Evolutionary conservation across 2,888 invertebrate species (phyloP), one percentile per base, ranked within the genome.

Genomic region (Drosophila neonasuta): DNA sequence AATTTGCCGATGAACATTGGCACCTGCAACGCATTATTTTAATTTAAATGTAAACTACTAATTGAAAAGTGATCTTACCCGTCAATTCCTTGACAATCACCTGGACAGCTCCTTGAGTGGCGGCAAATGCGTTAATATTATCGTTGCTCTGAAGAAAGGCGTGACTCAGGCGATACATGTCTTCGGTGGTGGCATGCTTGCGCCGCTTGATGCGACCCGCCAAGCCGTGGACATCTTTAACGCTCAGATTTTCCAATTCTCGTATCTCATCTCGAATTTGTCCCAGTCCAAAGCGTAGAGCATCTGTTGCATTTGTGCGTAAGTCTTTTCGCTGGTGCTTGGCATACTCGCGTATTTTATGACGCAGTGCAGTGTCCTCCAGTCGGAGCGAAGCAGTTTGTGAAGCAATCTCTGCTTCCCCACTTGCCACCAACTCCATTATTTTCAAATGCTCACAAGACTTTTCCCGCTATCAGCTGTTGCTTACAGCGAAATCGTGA

Each of bases 71-170:
- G 1, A 7, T 10, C 20, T n/a, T 10, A 88, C 91, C 90, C 9
- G 90, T 90, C 0, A 91, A 65, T 30, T 90, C 91, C 61, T 91
- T 91, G 0, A 90, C 76, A 2, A 91, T 41, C 0, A 90, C 86
- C 60, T 90, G 89, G 2, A 88, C 70, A 0, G 90, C 90, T 0
- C 91, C 91, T 0, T 87, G 87, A 7, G 85, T 87, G 29, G 79
- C 88, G 0, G 86, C 76, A 65, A 91, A 91, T 1, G 78, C 68
- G 10, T 71, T 73, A 8, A 91, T 91, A 63, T 91, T 90, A 0
- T 86, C 85, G 8, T 79, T 79, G 8, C 71, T 79, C 42, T 90
- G 89, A 10, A 91, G 58, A 41, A 91, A 91, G 0, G 90, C 90
- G 56, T 90, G 85, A 32, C 86, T 86, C 5, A 91, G 60, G 11